A percentile compares a stretch with the other conserved stretches of the same genome.
Evolutionary conservation across 37 sponge, comb jelly and placozoan species (phyloP).

Genomic region (Cladorhizidae sp.): DNA sequence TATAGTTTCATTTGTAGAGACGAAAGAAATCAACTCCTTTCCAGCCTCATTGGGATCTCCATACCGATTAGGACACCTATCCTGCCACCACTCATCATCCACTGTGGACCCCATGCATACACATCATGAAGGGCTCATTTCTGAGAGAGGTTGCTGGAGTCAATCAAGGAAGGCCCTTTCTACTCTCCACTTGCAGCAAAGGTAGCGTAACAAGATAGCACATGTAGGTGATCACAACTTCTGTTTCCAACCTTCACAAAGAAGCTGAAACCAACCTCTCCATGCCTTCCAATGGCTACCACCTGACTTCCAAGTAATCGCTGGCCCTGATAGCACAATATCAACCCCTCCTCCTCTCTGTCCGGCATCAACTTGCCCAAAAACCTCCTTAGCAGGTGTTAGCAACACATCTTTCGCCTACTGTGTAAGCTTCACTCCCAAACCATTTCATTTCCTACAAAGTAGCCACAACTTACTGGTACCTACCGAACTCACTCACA

Average conservation of each 20-base stretch:
- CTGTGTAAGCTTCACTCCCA: conserved; percentile 25
- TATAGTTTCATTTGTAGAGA: conserved; percentile 34
- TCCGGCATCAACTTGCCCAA: not conserved
- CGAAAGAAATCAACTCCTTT: conserved; percentile 45
- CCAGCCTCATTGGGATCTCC: conserved; percentile 53
- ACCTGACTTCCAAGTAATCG: too few species aligned
- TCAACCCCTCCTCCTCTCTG: too few species aligned
- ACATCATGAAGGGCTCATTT: conserved; percentile 23
- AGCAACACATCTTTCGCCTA: conserved; percentile 36
- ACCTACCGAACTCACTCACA: not conserved
- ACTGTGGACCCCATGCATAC: not conserved
- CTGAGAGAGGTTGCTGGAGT: conserved; percentile 13
- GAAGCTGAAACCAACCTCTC: too few species aligned
- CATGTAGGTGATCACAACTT: not conserved
- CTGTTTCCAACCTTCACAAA: not conserved
- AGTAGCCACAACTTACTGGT: not conserved
- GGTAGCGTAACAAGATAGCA: conserved; percentile 26
- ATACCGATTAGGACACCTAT: conserved; percentile 43
- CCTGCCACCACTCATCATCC: conserved; percentile 39
- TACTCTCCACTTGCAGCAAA: conserved; percentile 16
- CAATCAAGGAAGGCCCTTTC: not conserved
- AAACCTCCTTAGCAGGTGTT: conserved; percentile 26
- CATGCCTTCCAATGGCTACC: too few species aligned
- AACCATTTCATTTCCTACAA: too few species aligned
- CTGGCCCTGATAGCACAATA: too few species aligned